Percentiles rank a stretch among this genome's conserved stretches.
These are phyloP conservation scores for Apomyelois bistriatella DNA, from an alignment of 2,888 invertebrate species.

Conservation along the genomic window DNA sequence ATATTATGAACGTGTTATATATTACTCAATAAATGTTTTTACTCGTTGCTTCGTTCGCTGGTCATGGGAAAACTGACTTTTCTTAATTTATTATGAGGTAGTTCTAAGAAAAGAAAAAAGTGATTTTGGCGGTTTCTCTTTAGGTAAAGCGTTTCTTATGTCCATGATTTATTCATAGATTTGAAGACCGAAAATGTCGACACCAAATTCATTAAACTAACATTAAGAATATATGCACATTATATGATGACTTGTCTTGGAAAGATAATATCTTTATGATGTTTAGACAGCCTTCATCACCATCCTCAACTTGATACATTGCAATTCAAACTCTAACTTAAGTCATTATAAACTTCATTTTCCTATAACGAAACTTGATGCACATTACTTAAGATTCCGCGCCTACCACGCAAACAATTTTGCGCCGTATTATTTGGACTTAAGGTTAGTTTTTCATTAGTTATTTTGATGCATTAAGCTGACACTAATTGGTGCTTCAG, in stretches of 20 bases:
- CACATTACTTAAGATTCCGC: constrained; percentile 6
- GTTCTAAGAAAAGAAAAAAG: too few species aligned
- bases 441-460: not conserved
- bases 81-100: too few species aligned
- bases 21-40: too few species aligned
- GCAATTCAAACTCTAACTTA: not conserved
- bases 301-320: not conserved
- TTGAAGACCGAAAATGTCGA: too few species aligned
- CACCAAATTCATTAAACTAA: not conserved
- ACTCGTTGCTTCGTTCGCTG: too few species aligned
- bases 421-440: not conserved
- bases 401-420: not conserved
- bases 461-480: constrained; percentile 9
- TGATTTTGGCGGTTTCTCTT: too few species aligned
- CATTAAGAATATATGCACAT: not conserved
- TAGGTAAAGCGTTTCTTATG: too few species aligned
- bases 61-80: too few species aligned
- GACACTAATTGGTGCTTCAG: constrained; percentile 15
- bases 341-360: not conserved
- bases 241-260: not conserved
- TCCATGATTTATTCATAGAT: too few species aligned
- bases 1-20: not conserved
- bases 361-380: not conserved
- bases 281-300: not conserved
- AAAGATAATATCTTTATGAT: not conserved